A percentile compares a stretch with the other conserved stretches of the same genome.
Evolutionary conservation across 2,888 invertebrate genomes (phyloP).

Genomic region (Nudaria mundana): DNA sequence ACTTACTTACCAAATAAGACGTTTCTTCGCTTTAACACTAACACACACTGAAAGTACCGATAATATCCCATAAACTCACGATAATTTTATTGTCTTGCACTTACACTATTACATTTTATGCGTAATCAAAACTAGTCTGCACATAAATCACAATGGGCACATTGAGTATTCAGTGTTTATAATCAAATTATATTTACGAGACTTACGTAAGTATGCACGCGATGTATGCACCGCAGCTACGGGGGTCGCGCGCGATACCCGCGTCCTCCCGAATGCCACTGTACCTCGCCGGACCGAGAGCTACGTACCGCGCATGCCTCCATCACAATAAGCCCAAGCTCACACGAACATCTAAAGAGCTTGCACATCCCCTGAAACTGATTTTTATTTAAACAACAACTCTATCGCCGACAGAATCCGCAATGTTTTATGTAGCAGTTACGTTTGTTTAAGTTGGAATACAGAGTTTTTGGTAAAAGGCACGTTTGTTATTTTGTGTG

Average conservation of each 20-base stretch:
- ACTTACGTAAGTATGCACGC: conserved; percentile 69
- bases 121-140: conserved; percentile 3
- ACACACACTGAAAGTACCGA: conserved; percentile 26
- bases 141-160: conserved; percentile 18
- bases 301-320: conserved; percentile 69
- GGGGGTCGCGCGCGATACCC: conserved; percentile 44
- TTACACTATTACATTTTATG: conserved; percentile 12
- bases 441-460: conserved; percentile 30
- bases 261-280: conserved; percentile 61
- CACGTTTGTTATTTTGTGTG: conserved; percentile 17
- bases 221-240: conserved; percentile 20
- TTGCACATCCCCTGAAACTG: conserved; percentile 53
- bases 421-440: conserved; percentile 33
- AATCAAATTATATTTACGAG: conserved; percentile 33
- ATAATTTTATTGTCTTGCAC: conserved; percentile 47
- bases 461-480: conserved; percentile 23
- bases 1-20: conserved; percentile 37
- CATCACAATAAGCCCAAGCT: conserved; percentile 61
- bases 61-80: conserved; percentile 51
- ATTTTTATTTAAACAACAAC: conserved; percentile 60
- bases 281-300: conserved; percentile 39
- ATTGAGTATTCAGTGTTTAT: conserved; percentile 26
- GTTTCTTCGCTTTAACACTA: conserved; percentile 20
- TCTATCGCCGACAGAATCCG: conserved; percentile 37
- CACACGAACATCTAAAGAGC: conserved; percentile 60